A percentile compares a stretch with the other conserved stretches of the same genome.
Conservation (phyloP, 2,888 invertebrate genomes). For the Cantharis lateralis region DNA sequence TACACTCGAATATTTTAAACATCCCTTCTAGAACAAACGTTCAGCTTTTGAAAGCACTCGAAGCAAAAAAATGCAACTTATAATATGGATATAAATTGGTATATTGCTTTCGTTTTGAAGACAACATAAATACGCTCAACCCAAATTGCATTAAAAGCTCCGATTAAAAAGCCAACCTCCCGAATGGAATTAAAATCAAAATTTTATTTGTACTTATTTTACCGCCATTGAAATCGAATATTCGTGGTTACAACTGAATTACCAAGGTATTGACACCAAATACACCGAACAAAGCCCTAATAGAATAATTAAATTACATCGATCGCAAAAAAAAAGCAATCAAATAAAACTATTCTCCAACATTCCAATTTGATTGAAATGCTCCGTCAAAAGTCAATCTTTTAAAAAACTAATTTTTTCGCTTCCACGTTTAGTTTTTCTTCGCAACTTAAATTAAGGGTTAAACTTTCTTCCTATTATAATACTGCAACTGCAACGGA, state of each 20-base stretch:
- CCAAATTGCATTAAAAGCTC: no score
- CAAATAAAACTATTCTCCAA: neutral
- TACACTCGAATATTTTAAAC: neutral
- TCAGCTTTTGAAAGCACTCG: neutral
- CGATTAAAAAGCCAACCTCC: neutral
- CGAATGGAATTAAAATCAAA: neutral
- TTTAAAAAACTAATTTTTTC: neutral
- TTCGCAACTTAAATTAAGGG: neutral
- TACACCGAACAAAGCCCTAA: neutral
- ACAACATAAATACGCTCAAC: no score
- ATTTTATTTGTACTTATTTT: neutral
- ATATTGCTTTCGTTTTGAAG: no score
- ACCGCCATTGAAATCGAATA: slow-evolving; percentile 2
- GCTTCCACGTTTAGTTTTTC: neutral
- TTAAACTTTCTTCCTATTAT: neutral
- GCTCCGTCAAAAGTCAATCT: neutral
- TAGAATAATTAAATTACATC: slow-evolving; percentile 10
- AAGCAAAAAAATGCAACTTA: neutral
- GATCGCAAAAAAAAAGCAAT: neutral
- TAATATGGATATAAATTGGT: neutral
- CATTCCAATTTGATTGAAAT: neutral
- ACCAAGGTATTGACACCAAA: slow-evolving; percentile 1
- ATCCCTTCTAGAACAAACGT: neutral
- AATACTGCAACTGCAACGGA: neutral
- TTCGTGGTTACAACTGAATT: slow-evolving; percentile 9